Evolutionary conservation across 2,797 vertebrate genomes (phyloP), one percentile per base, ranked within the genome.

Genomic region (Chelmon rostratus): DNA sequence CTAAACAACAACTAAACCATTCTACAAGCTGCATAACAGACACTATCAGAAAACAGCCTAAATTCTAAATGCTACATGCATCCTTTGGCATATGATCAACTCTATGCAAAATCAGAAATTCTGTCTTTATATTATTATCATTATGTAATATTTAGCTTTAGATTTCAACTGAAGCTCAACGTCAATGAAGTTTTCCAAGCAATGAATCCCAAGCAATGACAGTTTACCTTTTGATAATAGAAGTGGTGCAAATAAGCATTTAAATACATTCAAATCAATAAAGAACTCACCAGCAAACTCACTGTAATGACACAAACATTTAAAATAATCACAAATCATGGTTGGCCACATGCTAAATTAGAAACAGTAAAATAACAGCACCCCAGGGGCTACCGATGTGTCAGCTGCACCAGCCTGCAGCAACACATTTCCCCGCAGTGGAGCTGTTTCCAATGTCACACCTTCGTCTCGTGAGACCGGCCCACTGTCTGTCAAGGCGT

Each of bases 391-490:
- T 6, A 1, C 0, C 25, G 46, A 23, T 67, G 54, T 50, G 66
- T 84, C 80, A 65, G 68, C 73, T 35, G 47, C 54, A 44, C 0
- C 6, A 8, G 52, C 33, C 31, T 35, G 44, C 53, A 69, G 13
- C 54, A 71, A 59, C 11, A 75, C n/a, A 47, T 68, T 72, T 75
- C 50, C 25, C 28, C 25, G 3, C 4, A 21, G 49, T 10, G 8
- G 33, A 79, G 61, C 74, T 61, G 73, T 75, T 90, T 83, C 69
- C 37, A 0, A 59, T 73, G 73, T 90, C 73, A 81, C 87, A 89
- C 80, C 79, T 87, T 47, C 0, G 21, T 84, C 82, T 58, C 83
- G 52, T 50, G 76, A 86, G 86, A 83, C 47, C 1, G 3, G 44
- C 37, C 53, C 21, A 33, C 65, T 31, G 64, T 59, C 50, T 72